Evolutionary conservation across 1,140 invertebrate genomes (phyloP).

Genomic region (Pogonomyrmex barbatus): DNA sequence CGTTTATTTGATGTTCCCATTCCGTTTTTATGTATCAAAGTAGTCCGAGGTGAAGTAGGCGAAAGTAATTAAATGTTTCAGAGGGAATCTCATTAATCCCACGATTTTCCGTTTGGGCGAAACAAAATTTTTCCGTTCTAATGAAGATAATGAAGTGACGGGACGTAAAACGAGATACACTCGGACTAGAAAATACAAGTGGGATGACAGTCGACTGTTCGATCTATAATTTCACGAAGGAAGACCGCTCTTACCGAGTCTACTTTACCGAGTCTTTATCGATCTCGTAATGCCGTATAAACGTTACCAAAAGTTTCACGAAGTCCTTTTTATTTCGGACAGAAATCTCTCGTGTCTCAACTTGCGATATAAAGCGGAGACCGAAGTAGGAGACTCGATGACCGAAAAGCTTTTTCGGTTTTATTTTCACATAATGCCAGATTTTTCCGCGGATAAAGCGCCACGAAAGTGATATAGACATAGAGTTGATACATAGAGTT

Average conservation of each 20-base stretch:
- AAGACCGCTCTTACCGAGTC: not conserved
- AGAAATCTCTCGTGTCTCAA: not conserved
- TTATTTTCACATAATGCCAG: not conserved
- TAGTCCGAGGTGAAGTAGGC: not conserved
- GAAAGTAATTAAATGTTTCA: conserved; percentile 50
- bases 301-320: not conserved
- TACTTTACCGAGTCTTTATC: conserved; percentile 15
- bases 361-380: not conserved
- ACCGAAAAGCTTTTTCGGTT: conserved; percentile 3
- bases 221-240: conserved; percentile 27
- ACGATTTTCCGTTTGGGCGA: not conserved
- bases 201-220: not conserved
- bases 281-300: not conserved
- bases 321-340: not conserved
- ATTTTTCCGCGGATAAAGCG: no score
- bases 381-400: not conserved
- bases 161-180: not conserved
- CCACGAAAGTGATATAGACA: not conserved
- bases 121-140: not conserved
- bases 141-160: not conserved
- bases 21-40: conserved; percentile 4
- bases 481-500: not conserved
- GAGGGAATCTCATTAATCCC: conserved; percentile 3
- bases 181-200: not conserved
- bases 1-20: conserved; percentile 6